Base-by-base conservation (phyloP, 1,140 invertebrate genomes). In the Meloidogyne floridensis region DNA sequence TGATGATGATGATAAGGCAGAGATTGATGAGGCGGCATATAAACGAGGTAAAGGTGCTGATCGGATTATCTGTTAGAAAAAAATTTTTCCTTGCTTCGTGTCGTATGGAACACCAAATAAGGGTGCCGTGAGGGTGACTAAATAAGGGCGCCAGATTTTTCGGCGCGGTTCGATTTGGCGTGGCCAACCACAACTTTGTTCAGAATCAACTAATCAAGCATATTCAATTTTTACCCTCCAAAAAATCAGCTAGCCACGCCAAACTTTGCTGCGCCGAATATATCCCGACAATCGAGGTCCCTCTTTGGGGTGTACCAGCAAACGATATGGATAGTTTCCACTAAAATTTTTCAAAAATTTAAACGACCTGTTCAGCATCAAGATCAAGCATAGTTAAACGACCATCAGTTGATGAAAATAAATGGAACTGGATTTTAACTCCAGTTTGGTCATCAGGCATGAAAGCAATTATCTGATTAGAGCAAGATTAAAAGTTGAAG, bases 401-500 rank as follows among this genome's bases (percentile, higher is more conserved):
- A 43, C 72, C 72, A 9, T 79, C 82, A 53, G 18, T 47, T 2
- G 59, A 47, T 5, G 81, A 84, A 18, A 84, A 77, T 15, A 83
- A 65, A 59, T 84, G 54, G 65, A 84, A 83, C 15, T 79, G 53
- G n/a, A 83, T 20, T 42, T 59, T 18, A 13, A 83, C 83, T 11
- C 83, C 83, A 43, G 15, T 79, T 13, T 78, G 54, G 13, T 79
- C 72, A 65, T 83, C 75, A 5, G 82, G 83, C 15, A 20, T 70
- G 72, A 83, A 83, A 5, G 82, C 43, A 70, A 83, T 70, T 51
- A 83, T 71, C 82, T 83, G 20, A 84, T 56, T 4, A 54, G 53
- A 9, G 18, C 0, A 18, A 77, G 7, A 6, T n/a, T 65, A 0
- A 77, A n/a, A 77, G 20, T 15, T 47, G 1, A n/a, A 69, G 2